Conservation (phyloP, 2,888 invertebrate genomes). For the Malthinus seriepunctatus region DNA sequence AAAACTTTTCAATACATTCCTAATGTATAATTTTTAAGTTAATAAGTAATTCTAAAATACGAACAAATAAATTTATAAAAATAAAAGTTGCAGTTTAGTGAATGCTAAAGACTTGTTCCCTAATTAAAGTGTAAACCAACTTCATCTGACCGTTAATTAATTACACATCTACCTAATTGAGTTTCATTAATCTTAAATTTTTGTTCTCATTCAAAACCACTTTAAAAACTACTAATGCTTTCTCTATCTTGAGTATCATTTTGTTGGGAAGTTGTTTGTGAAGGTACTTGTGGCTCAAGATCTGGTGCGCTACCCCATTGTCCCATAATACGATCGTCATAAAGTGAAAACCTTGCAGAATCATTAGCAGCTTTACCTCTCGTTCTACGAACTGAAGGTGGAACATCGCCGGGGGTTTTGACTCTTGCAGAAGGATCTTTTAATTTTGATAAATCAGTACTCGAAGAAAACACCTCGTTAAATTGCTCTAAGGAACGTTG, state of each 20-base stretch:
- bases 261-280: constrained; percentile 31
- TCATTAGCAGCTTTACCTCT: constrained; percentile 68
- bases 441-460: constrained; percentile 66
- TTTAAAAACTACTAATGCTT: constrained; percentile 55
- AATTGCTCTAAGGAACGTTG: constrained; percentile 78
- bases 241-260: constrained; percentile 46
- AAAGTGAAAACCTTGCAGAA: constrained; percentile 72
- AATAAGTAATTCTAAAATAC: too few relatives aligned
- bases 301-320: constrained; percentile 55
- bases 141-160: too few relatives aligned
- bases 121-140: too few relatives aligned
- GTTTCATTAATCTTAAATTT: background rate
- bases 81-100: too few relatives aligned
- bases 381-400: constrained; percentile 74
- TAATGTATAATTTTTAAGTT: too few relatives aligned
- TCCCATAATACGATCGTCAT: constrained; percentile 76
- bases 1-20: too few relatives aligned
- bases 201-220: background rate
- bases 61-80: too few relatives aligned
- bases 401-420: constrained; percentile 82
- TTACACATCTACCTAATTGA: background rate
- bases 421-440: constrained; percentile 77
- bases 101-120: too few relatives aligned
- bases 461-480: constrained; percentile 72
- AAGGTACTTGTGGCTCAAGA: constrained; percentile 45